phyloP scores from a whole-genome alignment of 2,797 vertebrate genomes.

The Stomatorhinus walkeri region DNA sequence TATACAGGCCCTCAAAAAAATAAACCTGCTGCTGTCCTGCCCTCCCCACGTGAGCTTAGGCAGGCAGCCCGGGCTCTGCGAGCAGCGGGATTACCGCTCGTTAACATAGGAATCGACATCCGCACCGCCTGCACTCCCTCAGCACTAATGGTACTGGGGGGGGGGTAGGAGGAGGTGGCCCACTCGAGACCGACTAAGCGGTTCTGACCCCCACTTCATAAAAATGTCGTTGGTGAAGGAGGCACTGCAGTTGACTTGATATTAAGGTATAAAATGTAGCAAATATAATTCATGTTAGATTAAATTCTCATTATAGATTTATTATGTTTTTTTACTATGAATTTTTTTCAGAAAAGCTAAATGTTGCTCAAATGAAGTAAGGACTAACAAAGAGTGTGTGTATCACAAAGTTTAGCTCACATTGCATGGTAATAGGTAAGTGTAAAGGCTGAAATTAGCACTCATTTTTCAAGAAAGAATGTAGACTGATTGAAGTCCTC shows the following conservation, averaged over 20 bases:
- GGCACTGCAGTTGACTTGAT: neutral
- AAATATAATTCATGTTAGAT: neutral
- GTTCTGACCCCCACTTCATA: neutral
- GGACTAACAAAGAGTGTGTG: neutral
- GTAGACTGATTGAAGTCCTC: neutral
- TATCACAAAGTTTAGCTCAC: neutral
- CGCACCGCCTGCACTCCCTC: slow-evolving; percentile 17
- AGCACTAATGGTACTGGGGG: slow-evolving; percentile 11
- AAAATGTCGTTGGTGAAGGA: neutral
- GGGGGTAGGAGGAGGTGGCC: slow-evolving; percentile 19
- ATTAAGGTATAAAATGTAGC: neutral
- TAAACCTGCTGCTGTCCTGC: slow-evolving; percentile 37
- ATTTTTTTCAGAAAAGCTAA: neutral
- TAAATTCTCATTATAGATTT: neutral
- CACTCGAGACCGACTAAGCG: neutral
- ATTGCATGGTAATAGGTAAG: neutral
- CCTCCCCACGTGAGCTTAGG: slow-evolving; percentile 30
- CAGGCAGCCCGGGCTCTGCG: slow-evolving; percentile 24
- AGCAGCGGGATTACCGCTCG: slow-evolving; percentile 32
- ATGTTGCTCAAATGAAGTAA: neutral
- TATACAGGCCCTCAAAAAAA: slow-evolving; percentile 41
- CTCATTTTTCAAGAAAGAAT: slow-evolving; percentile 3
- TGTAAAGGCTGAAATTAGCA: neutral
- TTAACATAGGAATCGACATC: slow-evolving; percentile 35
- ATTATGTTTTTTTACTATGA: neutral